A percentile compares a stretch with the other conserved stretches of the same genome.
These are phyloP conservation scores for Tinea trinotella DNA, from an alignment of 2,888 invertebrate species.

Conservation along the genomic window DNA sequence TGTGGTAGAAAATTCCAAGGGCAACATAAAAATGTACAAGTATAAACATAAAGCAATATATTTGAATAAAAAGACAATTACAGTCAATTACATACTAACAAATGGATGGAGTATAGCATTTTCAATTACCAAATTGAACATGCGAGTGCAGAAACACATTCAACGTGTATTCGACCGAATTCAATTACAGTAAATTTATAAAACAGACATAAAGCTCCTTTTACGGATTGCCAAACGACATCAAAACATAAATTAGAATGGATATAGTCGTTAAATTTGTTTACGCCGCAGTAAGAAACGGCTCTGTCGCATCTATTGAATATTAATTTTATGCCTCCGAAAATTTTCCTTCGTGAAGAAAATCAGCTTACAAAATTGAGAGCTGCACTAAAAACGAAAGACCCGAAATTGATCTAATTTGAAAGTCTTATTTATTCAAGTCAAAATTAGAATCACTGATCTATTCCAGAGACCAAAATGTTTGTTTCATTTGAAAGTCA, in stretches of 20 bases:
- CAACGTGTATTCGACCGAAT: slow-evolving; percentile 2
- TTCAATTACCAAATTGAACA: neutral
- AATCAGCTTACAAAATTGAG: slow-evolving; percentile 7
- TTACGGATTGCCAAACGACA: slow-evolving; percentile 21
- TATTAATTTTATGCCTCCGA: slow-evolving; percentile 31
- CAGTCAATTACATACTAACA: neutral
- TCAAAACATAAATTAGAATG: slow-evolving; percentile 31
- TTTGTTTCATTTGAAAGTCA: slow-evolving; percentile 13
- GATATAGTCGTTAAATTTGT: slow-evolving; percentile 32
- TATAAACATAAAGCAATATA: neutral
- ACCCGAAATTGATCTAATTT: slow-evolving; percentile 12
- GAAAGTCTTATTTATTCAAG: slow-evolving; percentile 17
- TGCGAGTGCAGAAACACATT: slow-evolving; percentile 10
- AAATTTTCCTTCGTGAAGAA: slow-evolving; percentile 19
- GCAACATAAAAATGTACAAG: too few species aligned
- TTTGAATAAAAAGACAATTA: neutral
- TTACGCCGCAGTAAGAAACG: slow-evolving; percentile 24
- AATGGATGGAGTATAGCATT: neutral
- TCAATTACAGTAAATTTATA: slow-evolving; percentile 11
- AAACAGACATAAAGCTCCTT: slow-evolving; percentile 15
- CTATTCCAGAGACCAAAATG: slow-evolving; percentile 5
- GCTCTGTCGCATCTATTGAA: slow-evolving; percentile 27
- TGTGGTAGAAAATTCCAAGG: too few species aligned
- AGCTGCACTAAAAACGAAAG: neutral
- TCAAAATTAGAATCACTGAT: slow-evolving; percentile 11